Base-by-base conservation (phyloP, 2,113 vertebrate species). In the Platysternon megacephalum region DNA sequence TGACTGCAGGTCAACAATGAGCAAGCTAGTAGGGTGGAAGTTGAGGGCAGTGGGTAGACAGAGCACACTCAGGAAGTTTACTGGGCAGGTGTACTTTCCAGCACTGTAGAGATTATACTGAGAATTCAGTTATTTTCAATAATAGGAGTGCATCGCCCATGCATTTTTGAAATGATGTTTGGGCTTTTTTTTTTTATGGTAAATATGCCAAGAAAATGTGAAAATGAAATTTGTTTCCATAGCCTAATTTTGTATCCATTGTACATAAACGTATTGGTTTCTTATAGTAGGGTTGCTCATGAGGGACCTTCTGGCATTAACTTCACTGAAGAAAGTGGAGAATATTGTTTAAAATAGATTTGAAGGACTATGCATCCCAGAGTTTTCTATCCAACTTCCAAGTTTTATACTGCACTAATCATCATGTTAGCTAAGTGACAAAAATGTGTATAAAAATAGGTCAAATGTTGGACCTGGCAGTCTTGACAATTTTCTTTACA, bases 301-400 rank as follows among this genome's bases (percentile, higher is more conserved):
- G 56, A 58, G 80, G 74, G 29, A 55, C 48, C 29, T 95, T 72
- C 58, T 89, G 87, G 5, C 29, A n/a, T 16, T 8, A 79, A 24
- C 56, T 94, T 93, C 88, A 56, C 44, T 88, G 91, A 80, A 96
- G 48, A 84, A 87, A 74, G 78, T 72, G 82, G 53, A 95, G 5
- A 49, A 79, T 88, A 61, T 46, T 90, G 55, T 84, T 92, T 82
- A 94, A 58, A 80, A 85, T 82, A 52, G 68, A 10, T 42, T 87
- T 84, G 35, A 49, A 61, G 68, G 2, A 39, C 87, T 81, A 89
- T 91, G 52, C 58, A 11, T 81, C 49, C 85, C 72, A 88, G 28
- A 58, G 52, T 7, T 65, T 92, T 68, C 93, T 82, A 91, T n/a
- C 29, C 22, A 79, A 0, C 89, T 89, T 95, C 92, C 52, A 89